These are phyloP conservation scores for Bujurquina vittata DNA, from an alignment of 2,113 vertebrate species.

Conservation along the genomic window DNA sequence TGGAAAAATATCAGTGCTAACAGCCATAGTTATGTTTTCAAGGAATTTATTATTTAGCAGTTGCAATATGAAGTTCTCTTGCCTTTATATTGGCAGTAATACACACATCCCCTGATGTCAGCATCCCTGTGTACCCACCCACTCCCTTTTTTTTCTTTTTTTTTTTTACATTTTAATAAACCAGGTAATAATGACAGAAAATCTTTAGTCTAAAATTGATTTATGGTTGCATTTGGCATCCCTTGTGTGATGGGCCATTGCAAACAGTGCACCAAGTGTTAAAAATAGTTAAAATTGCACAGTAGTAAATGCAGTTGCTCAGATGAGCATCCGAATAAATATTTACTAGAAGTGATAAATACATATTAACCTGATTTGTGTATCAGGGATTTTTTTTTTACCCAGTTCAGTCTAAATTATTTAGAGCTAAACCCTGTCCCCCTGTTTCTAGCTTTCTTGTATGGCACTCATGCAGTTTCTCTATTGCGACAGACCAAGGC, in stretches of 20 bases:
- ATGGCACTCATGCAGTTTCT: background rate
- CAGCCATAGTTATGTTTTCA: slow-evolving; percentile 36
- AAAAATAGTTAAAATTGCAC: slow-evolving; percentile 37
- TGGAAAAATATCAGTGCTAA: background rate
- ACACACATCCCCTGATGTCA: slow-evolving; percentile 52
- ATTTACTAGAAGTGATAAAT: slow-evolving; percentile 14
- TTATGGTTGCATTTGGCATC: slow-evolving; percentile 32
- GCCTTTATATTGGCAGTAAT: slow-evolving; percentile 39
- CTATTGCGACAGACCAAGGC: background rate
- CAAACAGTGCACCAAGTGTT: slow-evolving; percentile 34
- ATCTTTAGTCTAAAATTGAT: slow-evolving; percentile 13
- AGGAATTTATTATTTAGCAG: slow-evolving; percentile 61
- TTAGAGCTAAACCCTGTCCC: background rate
- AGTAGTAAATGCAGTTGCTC: slow-evolving; percentile 38
- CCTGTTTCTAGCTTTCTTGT: background rate
- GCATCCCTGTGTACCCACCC: slow-evolving; percentile 35
- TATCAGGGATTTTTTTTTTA: background rate
- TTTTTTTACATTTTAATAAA: slow-evolving; percentile 15
- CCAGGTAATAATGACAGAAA: slow-evolving; percentile 16
- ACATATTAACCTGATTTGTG: slow-evolving; percentile 22
- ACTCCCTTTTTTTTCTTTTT: background rate
- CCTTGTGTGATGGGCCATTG: slow-evolving; percentile 24
- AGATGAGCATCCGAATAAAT: slow-evolving; percentile 34
- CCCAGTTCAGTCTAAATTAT: slow-evolving; percentile 13
- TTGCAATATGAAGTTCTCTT: slow-evolving; percentile 47